These are phyloP conservation scores for Nemoura dubitans DNA, from an alignment of 2,888 invertebrate genomes.

Conservation along the genomic window DNA sequence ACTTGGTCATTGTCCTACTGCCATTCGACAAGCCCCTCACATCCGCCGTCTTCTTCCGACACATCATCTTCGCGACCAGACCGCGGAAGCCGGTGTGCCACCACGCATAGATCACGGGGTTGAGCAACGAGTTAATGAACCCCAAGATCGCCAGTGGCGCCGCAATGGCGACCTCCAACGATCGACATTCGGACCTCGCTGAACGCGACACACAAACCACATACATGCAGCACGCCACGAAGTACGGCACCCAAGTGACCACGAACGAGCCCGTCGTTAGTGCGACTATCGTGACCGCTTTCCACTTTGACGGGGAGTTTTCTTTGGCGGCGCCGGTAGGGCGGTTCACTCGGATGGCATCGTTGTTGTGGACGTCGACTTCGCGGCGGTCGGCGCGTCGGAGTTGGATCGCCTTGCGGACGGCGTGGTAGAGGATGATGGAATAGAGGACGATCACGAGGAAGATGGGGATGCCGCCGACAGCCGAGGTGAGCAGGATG, in stretches of 20 bases:
- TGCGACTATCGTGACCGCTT: constrained; percentile 70
- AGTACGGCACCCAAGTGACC: constrained; percentile 71
- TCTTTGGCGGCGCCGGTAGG: background rate
- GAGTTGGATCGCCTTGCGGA: constrained; percentile 65
- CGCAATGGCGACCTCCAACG: constrained; percentile 63
- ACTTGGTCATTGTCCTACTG: background rate
- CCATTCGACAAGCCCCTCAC: background rate
- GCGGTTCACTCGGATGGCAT: background rate
- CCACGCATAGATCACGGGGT: constrained; percentile 75
- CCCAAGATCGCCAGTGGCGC: constrained; percentile 70
- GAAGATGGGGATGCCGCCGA: constrained; percentile 66
- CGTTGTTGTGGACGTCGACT: background rate
- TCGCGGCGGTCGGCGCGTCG: constrained; percentile 46
- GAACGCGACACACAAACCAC: constrained; percentile 64
- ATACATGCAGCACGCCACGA: constrained; percentile 66
- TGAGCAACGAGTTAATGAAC: constrained; percentile 69
- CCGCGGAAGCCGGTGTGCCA: constrained; percentile 74
- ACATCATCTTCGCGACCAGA: constrained; percentile 57
- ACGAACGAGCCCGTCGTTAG: constrained; percentile 70
- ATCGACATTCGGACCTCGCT: constrained; percentile 62
- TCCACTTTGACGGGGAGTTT: constrained; percentile 61
- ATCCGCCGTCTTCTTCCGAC: background rate
- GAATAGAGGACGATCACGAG: constrained; percentile 64
- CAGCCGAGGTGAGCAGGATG: constrained; percentile 65
- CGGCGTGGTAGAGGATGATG: constrained; percentile 67